These are phyloP conservation scores for Pyrrhosoma nymphula DNA, from an alignment of 2,888 invertebrate genomes.

Conservation along the genomic window DNA sequence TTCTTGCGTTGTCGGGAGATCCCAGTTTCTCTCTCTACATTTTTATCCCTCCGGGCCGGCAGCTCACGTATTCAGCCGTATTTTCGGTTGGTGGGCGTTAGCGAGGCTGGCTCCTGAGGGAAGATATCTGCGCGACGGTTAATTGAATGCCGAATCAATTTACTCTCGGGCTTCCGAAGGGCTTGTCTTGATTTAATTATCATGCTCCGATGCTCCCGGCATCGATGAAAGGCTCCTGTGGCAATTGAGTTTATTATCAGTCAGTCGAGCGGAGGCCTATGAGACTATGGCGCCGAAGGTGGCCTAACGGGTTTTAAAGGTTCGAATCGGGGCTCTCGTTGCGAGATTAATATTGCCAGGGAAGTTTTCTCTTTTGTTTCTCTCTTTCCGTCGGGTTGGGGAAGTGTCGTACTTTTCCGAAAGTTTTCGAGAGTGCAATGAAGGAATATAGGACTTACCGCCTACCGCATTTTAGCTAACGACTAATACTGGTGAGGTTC, in stretches of 20 bases:
- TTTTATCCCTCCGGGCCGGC: background rate
- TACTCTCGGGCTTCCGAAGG: background rate
- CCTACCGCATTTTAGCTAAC: background rate
- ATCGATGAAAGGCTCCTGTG: constrained; percentile 26
- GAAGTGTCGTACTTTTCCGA: background rate
- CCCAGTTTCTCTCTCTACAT: background rate
- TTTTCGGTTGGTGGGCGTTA: background rate
- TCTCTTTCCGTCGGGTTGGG: background rate
- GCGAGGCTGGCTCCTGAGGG: background rate
- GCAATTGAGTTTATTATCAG: constrained; percentile 22
- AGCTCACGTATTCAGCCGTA: background rate
- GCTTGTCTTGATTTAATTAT: constrained; percentile 39
- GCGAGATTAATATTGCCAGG: background rate
- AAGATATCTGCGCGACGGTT: constrained; percentile 29
- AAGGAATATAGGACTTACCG: background rate
- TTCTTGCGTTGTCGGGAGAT: background rate
- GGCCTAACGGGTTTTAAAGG: background rate
- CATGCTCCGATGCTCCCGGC: background rate
- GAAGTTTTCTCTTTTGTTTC: background rate
- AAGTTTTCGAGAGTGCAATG: background rate
- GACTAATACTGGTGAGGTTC: too few relatives aligned
- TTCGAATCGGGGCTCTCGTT: background rate
- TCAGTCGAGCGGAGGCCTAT: background rate
- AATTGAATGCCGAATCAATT: constrained; percentile 39
- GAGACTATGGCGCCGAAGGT: background rate